Conservation (phyloP, 2,113 vertebrate species). For the Raja brachyura region DNA sequence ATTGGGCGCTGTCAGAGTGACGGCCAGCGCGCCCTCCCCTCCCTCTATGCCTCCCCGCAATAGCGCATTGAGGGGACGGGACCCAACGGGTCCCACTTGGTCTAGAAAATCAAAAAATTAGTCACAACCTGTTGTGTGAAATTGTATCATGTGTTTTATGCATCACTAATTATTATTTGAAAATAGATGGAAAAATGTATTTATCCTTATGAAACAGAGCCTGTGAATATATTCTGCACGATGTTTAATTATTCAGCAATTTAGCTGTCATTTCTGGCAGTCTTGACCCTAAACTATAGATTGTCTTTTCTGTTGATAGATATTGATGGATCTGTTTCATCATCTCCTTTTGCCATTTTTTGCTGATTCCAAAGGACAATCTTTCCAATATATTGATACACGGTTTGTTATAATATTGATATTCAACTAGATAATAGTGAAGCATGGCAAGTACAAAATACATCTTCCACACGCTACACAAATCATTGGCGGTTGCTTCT, state of each 20-base stretch:
- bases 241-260: conserved; percentile 28
- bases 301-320: not conserved
- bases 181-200: not conserved
- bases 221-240: conserved; percentile 2
- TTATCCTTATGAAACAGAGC: not conserved
- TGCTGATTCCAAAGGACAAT: not conserved
- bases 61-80: no score
- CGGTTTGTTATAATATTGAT: not conserved
- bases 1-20: no score
- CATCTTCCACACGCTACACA: no score
- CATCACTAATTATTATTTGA: not conserved
- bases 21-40: no score
- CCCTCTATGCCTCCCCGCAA: no score
- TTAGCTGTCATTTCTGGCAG: conserved; percentile 4
- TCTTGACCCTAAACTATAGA: not conserved
- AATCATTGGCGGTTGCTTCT: no score
- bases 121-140: not conserved
- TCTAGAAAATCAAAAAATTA: not conserved
- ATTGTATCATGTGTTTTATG: not conserved
- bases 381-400: not conserved
- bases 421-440: not conserved
- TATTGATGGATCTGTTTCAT: not conserved
- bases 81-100: no score
- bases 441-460: not conserved
- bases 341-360: not conserved